A percentile compares a stretch with the other conserved stretches of the same genome.
phyloP scores from a whole-genome alignment of 1,140 invertebrate genomes.

The Orchestia grillus region DNA sequence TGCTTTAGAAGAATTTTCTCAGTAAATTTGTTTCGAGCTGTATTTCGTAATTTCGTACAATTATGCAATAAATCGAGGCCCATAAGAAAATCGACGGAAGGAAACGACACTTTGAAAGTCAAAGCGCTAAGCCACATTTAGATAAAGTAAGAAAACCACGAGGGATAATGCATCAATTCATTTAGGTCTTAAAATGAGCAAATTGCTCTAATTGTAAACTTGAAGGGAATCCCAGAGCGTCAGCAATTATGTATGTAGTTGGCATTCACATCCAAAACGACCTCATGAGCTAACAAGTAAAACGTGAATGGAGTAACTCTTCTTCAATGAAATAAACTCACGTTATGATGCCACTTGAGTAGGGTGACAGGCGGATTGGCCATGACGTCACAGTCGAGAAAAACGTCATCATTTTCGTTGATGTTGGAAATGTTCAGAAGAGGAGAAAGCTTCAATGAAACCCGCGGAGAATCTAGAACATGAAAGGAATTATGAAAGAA shows the following conservation, averaged over 20 bases:
- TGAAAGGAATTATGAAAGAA: background rate
- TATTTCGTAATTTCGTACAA: too few species aligned
- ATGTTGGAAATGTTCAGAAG: conserved; percentile 44
- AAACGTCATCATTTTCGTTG: conserved; percentile 49
- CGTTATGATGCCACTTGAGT: conserved; percentile 46
- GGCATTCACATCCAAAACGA: background rate
- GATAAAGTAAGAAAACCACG: too few species aligned
- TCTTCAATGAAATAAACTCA: background rate
- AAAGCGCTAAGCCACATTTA: too few species aligned
- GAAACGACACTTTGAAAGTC: too few species aligned
- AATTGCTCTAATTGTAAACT: background rate
- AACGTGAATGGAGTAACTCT: background rate
- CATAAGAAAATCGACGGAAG: too few species aligned
- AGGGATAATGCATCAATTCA: too few species aligned
- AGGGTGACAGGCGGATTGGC: conserved; percentile 31
- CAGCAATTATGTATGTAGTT: background rate
- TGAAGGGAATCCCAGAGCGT: background rate
- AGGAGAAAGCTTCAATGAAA: background rate
- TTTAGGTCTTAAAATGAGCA: background rate
- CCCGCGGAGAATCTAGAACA: background rate
- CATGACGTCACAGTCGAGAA: conserved; percentile 34
- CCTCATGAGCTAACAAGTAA: too few species aligned
- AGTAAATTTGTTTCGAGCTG: too few species aligned
- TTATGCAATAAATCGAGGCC: too few species aligned
- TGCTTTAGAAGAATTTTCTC: too few species aligned